phyloP scores from a whole-genome alignment of 2,888 invertebrate genomes.

The Nysson spinosus region DNA sequence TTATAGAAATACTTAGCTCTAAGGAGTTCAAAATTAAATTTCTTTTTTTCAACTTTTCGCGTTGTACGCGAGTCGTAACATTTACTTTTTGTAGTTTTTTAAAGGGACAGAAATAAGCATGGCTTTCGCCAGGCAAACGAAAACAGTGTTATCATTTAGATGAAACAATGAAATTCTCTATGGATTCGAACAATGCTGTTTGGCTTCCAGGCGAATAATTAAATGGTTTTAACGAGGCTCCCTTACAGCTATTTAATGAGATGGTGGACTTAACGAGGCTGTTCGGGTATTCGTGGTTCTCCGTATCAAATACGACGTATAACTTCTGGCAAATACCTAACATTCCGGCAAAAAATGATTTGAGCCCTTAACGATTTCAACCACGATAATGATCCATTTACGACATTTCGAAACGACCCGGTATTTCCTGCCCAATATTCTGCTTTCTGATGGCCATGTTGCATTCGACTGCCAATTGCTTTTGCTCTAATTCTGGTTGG shows the following conservation, averaged over 20 bases:
- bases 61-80: too few relatives aligned
- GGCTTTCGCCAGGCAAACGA: slow-evolving; percentile 7
- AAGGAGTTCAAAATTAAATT: too few relatives aligned
- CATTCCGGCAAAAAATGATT: background rate
- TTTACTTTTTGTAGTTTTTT: too few relatives aligned
- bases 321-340: background rate
- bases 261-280: slow-evolving; percentile 41
- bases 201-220: slow-evolving; percentile 52
- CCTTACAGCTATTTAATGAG: slow-evolving; percentile 43
- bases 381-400: slow-evolving; percentile 9
- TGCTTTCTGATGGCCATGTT: too few relatives aligned
- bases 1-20: too few relatives aligned
- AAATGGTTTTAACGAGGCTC: slow-evolving; percentile 47
- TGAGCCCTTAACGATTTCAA: background rate
- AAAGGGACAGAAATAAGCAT: too few relatives aligned
- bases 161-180: slow-evolving; percentile 46
- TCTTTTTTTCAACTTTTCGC: too few relatives aligned
- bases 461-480: too few relatives aligned
- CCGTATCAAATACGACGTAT: background rate
- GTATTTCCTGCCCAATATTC: too few relatives aligned
- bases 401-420: background rate
- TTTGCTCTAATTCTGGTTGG: too few relatives aligned
- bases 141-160: slow-evolving; percentile 18
- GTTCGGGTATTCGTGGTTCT: background rate
- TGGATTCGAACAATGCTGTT: slow-evolving; percentile 45